Conservation (phyloP, 2,113 vertebrate genomes). For the Corythaixoides concolor region DNA sequence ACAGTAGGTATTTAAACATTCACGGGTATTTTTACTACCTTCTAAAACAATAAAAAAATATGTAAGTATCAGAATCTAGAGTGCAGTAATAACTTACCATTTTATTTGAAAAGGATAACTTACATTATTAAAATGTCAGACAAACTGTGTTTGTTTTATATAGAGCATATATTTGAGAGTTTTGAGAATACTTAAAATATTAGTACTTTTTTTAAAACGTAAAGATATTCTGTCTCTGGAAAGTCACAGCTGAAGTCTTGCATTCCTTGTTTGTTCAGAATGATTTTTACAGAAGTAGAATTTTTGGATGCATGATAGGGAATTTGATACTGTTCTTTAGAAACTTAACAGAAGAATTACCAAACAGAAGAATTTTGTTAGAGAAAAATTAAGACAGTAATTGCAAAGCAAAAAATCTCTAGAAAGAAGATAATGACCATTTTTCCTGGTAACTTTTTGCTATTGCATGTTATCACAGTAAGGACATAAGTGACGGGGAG, state of each 20-base stretch:
- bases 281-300: neutral
- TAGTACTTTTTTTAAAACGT: neutral
- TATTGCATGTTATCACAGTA: neutral
- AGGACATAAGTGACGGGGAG: neutral
- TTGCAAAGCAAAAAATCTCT: neutral
- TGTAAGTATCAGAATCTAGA: neutral
- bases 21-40: neutral
- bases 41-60: neutral
- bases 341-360: neutral
- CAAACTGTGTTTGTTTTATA: neutral
- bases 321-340: neutral
- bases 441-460: neutral
- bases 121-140: neutral
- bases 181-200: neutral
- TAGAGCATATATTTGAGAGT: neutral
- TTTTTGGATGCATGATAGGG: neutral
- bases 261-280: neutral
- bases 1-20: neutral
- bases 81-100: neutral
- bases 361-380: neutral
- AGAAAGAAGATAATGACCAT: neutral
- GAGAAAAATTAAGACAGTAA: neutral
- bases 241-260: neutral
- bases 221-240: neutral
- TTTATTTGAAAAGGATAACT: neutral